These are phyloP conservation scores for Syngnathoides biaculeatus DNA, from an alignment of 2,113 vertebrate species.

Conservation along the genomic window DNA sequence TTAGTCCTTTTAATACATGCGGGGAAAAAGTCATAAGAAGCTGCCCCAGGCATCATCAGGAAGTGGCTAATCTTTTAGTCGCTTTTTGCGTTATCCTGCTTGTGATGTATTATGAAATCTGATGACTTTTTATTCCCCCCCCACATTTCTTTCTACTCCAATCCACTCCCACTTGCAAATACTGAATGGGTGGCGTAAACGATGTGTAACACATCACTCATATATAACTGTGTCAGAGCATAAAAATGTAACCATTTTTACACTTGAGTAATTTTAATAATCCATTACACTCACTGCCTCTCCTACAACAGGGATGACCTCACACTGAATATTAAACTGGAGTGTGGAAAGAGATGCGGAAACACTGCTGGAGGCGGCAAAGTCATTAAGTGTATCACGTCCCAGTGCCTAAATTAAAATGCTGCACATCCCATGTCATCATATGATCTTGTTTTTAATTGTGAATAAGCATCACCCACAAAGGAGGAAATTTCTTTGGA, in stretches of 20 bases:
- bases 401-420: not conserved
- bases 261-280: not conserved
- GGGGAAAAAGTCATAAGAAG: not conserved
- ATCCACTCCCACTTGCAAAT: not conserved
- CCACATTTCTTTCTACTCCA: not conserved
- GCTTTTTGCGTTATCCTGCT: not conserved
- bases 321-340: constrained; percentile 36
- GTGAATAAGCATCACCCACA: not conserved
- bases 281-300: not conserved
- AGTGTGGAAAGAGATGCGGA: constrained; percentile 6
- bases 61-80: not conserved
- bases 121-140: not conserved
- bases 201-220: not conserved
- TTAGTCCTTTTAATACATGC: not conserved
- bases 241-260: not conserved
- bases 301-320: not conserved
- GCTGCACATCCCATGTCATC: not conserved
- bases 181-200: not conserved
- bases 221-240: not conserved
- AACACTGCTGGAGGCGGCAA: constrained; percentile 8
- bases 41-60: not conserved
- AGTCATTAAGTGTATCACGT: constrained; percentile 8
- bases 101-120: not conserved
- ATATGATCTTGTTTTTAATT: not conserved
- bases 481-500: not conserved